These are phyloP conservation scores for Dryocosmus kuriphilus DNA, from an alignment of 2,888 invertebrate genomes.

Conservation along the genomic window DNA sequence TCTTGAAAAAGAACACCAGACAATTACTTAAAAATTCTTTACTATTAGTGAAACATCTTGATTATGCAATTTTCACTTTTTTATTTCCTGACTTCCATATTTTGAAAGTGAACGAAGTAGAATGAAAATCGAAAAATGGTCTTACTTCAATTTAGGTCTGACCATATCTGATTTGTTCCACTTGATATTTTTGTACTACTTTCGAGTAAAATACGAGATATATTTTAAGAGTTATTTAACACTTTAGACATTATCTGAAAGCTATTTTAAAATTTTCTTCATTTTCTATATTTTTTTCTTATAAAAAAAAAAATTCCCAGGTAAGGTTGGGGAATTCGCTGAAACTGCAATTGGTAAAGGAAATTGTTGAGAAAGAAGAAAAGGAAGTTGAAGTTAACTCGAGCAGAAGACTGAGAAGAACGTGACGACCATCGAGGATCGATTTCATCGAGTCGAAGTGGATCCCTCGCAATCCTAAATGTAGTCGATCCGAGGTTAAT, in stretches of 20 bases:
- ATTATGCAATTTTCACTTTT: background rate
- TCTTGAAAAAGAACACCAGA: background rate
- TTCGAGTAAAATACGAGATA: background rate
- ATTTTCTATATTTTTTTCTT: too few species aligned
- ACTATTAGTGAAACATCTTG: background rate
- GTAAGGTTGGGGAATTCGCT: background rate
- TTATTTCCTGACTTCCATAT: background rate
- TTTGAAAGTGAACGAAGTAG: background rate
- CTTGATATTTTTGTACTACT: constrained; percentile 17
- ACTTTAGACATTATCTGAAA: background rate
- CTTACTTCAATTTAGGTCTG: background rate
- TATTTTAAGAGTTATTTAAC: background rate
- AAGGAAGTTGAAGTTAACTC: constrained; percentile 38
- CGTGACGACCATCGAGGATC: constrained; percentile 35
- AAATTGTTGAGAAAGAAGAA: background rate
- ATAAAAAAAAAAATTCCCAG: background rate
- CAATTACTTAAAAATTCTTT: background rate
- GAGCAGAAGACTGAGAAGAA: constrained; percentile 19
- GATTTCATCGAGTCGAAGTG: constrained; percentile 38
- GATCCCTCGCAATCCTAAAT: constrained; percentile 44
- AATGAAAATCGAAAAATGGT: background rate
- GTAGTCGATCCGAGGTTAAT: constrained; percentile 39
- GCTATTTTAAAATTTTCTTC: too few species aligned
- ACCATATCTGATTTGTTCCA: background rate
- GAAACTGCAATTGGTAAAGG: background rate